A percentile compares a stretch with the other conserved stretches of the same genome.
Evolutionary conservation across 1,140 invertebrate species (phyloP).

Genomic region (Cyphomyrmex costatus): DNA sequence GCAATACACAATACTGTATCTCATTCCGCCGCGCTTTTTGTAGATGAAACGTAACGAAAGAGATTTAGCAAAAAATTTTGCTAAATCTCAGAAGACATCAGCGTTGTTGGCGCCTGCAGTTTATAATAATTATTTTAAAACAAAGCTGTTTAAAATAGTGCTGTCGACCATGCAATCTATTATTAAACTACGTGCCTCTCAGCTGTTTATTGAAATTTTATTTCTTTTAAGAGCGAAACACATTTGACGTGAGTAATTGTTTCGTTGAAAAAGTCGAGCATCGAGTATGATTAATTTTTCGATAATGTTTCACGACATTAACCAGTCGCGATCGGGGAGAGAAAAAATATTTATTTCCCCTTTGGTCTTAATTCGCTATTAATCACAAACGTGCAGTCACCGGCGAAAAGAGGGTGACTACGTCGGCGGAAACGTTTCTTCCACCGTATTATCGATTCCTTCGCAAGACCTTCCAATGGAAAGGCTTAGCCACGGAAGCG

Average conservation of each 20-base stretch:
- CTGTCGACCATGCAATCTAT: background rate
- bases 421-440: constrained; percentile 43
- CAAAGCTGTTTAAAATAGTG: background rate
- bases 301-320: constrained; percentile 38
- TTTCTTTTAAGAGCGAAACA: background rate
- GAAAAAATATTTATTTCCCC: constrained; percentile 19
- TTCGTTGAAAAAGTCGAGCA: constrained; percentile 3
- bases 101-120: constrained; percentile 9
- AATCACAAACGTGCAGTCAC: constrained; percentile 70
- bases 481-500: constrained; percentile 64
- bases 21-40: constrained; percentile 36
- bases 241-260: constrained; percentile 20
- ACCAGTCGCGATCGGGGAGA: background rate
- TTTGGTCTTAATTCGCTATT: constrained; percentile 70
- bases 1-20: constrained; percentile 22
- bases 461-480: constrained; percentile 39
- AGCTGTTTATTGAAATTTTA: background rate
- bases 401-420: constrained; percentile 37
- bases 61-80: constrained; percentile 30
- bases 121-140: constrained; percentile 11
- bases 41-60: background rate
- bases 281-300: constrained; percentile 39
- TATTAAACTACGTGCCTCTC: background rate
- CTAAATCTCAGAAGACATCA: background rate
- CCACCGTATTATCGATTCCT: constrained; percentile 68